Evolutionary conservation across 2,113 vertebrate genomes (phyloP).

Genomic region (Atractosteus spatula): DNA sequence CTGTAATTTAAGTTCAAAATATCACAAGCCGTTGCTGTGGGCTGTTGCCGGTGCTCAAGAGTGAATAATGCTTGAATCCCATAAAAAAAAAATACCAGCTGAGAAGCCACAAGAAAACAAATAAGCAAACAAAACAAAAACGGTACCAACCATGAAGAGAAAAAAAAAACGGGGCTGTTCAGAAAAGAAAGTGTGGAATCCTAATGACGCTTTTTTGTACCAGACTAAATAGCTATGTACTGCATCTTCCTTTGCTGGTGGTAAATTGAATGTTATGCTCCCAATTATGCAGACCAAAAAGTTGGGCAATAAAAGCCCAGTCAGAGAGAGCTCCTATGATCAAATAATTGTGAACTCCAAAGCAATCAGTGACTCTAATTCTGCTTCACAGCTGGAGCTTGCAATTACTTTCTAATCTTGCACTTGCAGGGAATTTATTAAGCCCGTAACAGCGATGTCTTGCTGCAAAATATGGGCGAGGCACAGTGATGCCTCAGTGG

Average conservation of each 20-base stretch:
- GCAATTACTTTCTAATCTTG: constrained; percentile 19
- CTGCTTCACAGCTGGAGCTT: constrained; percentile 19
- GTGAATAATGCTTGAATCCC: constrained; percentile 26
- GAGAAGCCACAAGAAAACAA: neutral
- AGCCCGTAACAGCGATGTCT: neutral
- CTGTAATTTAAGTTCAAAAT: constrained; percentile 45
- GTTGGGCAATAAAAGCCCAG: constrained; percentile 16
- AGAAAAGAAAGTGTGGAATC: neutral
- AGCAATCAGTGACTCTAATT: constrained; percentile 33
- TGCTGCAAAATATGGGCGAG: neutral
- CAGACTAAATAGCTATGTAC: neutral
- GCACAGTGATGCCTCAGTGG: neutral
- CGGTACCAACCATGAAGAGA: no score
- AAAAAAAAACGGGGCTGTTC: no score
- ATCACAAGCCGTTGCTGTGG: constrained; percentile 36
- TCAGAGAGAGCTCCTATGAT: constrained; percentile 21
- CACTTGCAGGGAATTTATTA: constrained; percentile 19
- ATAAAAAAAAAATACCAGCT: constrained; percentile 18
- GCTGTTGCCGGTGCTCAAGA: constrained; percentile 21
- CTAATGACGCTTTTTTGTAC: neutral
- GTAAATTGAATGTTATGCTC: constrained; percentile 25
- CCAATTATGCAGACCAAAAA: constrained; percentile 20
- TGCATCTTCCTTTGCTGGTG: neutral
- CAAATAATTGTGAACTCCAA: constrained; percentile 33
- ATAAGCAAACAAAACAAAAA: no score